These are phyloP conservation scores for Saguinus imperator DNA, from an alignment of 2,113 vertebrate species.

Conservation along the genomic window DNA sequence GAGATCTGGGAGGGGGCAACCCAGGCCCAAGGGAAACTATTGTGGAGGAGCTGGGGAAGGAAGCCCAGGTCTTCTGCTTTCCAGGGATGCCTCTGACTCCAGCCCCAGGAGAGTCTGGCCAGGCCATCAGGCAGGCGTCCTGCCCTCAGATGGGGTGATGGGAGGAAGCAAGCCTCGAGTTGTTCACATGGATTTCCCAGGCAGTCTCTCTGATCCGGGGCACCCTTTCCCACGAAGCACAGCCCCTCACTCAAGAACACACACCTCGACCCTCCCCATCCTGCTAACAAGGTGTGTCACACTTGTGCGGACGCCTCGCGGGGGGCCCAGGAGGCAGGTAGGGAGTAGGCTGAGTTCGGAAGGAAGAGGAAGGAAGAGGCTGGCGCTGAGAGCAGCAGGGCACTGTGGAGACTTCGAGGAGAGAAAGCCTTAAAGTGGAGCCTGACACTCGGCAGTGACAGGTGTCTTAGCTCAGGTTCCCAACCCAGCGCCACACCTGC, in stretches of 20 bases:
- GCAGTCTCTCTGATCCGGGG: neutral
- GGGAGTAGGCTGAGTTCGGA: neutral
- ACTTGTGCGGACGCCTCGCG: neutral
- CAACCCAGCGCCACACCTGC: slow-evolving; percentile 48
- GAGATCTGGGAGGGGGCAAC: neutral
- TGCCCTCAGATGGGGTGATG: neutral
- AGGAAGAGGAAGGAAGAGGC: neutral
- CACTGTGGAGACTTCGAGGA: neutral
- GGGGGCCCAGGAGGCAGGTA: neutral
- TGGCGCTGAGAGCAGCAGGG: neutral
- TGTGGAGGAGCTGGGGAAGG: neutral
- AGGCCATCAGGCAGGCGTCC: neutral
- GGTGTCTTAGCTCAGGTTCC: slow-evolving; percentile 66
- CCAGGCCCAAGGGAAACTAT: neutral
- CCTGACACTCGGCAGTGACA: slow-evolving; percentile 52
- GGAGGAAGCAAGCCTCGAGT: neutral
- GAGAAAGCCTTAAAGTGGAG: neutral
- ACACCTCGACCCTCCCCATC: neutral
- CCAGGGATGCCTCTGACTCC: neutral
- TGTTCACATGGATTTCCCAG: neutral
- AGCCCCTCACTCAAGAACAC: neutral
- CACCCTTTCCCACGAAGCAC: neutral
- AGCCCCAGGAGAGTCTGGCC: neutral
- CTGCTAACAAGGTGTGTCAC: neutral
- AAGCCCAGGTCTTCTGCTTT: neutral